These are phyloP conservation scores for Aricia agestis DNA, from an alignment of 1,140 invertebrate genomes.

Conservation along the genomic window DNA sequence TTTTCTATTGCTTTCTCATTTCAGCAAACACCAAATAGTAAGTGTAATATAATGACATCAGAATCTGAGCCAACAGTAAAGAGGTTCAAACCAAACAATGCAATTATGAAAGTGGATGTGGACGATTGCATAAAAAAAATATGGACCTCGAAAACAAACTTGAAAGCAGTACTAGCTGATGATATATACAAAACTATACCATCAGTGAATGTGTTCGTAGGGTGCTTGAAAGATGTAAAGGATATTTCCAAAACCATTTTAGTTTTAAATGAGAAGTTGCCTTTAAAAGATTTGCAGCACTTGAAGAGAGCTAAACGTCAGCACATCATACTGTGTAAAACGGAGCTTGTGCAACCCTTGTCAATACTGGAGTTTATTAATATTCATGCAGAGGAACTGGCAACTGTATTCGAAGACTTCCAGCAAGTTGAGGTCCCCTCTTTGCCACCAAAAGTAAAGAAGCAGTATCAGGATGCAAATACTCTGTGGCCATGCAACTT, in stretches of 20 bases:
- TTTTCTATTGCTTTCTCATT: constrained; percentile 56
- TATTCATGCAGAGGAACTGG: constrained; percentile 71
- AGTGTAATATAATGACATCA: constrained; percentile 24
- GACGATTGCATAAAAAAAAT: constrained; percentile 42
- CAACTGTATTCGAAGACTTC: constrained; percentile 75
- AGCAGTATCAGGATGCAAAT: constrained; percentile 80
- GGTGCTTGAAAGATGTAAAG: constrained; percentile 77
- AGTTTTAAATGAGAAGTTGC: constrained; percentile 76
- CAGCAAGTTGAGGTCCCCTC: constrained; percentile 78
- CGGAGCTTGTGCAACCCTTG: constrained; percentile 37
- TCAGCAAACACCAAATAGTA: constrained; percentile 39
- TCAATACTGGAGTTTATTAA: constrained; percentile 73
- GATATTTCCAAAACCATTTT: constrained; percentile 80
- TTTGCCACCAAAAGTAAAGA: constrained; percentile 78
- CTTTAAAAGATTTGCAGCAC: constrained; percentile 80
- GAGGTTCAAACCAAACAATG: constrained; percentile 38
- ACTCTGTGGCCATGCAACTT: constrained; percentile 91
- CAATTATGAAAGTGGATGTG: constrained; percentile 27
- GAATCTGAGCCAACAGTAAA: constrained; percentile 45
- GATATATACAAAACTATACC: constrained; percentile 73
- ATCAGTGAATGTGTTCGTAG: constrained; percentile 78
- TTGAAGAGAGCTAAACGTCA: constrained; percentile 83
- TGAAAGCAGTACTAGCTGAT: constrained; percentile 45
- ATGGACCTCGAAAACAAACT: constrained; percentile 35
- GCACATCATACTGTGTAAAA: constrained; percentile 79